Conservation (phyloP, 2,888 invertebrate species). For the Junonia oenone region DNA sequence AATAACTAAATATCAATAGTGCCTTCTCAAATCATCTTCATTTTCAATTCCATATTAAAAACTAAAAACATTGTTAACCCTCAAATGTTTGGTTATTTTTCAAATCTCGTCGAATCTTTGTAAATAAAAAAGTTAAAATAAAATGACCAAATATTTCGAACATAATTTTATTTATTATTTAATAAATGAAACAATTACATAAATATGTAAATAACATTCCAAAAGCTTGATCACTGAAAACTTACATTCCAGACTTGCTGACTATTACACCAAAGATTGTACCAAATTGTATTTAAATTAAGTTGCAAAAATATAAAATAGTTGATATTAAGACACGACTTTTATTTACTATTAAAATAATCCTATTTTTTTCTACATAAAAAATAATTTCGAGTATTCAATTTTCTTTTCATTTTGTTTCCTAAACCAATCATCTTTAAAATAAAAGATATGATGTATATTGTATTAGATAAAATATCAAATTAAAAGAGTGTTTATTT, state of each 20-base stretch:
- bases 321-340: neutral
- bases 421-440: too few species aligned
- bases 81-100: neutral
- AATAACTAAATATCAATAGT: neutral
- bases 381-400: too few species aligned
- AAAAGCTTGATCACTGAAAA: neutral
- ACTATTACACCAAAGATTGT: conserved; percentile 12
- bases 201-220: conserved; percentile 7
- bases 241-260: conserved; percentile 9
- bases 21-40: neutral
- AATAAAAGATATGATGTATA: too few species aligned
- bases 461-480: too few species aligned
- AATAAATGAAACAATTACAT: conserved; percentile 3
- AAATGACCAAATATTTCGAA: conserved; percentile 2
- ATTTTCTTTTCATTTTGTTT: too few species aligned
- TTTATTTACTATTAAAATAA: too few species aligned
- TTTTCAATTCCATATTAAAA: neutral
- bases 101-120: too few species aligned
- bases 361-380: too few species aligned
- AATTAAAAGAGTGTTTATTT: too few species aligned
- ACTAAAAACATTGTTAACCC: neutral
- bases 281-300: conserved; percentile 13
- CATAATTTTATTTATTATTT: conserved; percentile 13
- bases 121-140: neutral
- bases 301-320: conserved; percentile 13